Conservation (phyloP, 2,113 vertebrate species). For the Platanista minor region DNA sequence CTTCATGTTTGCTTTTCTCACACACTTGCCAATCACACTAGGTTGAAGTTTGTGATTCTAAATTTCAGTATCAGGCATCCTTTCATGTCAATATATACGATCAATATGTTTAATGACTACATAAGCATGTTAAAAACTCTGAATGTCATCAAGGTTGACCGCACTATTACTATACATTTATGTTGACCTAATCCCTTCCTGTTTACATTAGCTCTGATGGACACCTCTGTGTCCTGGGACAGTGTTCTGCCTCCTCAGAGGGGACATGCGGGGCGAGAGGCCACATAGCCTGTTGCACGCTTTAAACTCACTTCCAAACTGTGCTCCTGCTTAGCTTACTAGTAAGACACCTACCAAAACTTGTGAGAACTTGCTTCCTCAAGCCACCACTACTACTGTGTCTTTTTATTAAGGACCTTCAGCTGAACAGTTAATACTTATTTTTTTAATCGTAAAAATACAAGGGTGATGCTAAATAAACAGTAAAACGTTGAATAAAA, state of each 20-base stretch:
- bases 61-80: not conserved
- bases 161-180: not conserved
- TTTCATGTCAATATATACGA: not conserved
- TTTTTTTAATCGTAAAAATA: not conserved
- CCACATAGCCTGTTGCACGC: not conserved
- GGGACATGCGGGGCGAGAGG: not conserved
- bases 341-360: not conserved
- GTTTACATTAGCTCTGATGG: not conserved
- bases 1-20: not conserved
- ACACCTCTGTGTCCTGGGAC: not conserved
- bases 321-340: not conserved
- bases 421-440: not conserved
- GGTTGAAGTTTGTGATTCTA: not conserved
- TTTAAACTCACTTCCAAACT: not conserved
- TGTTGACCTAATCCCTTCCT: not conserved
- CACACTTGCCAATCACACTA: not conserved
- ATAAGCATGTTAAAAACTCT: not conserved
- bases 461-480: not conserved
- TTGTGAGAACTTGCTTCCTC: not conserved
- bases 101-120: not conserved
- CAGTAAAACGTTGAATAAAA: not conserved
- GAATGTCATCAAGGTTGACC: not conserved
- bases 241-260: not conserved
- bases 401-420: not conserved
- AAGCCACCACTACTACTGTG: not conserved